A percentile compares a stretch with the other conserved stretches of the same genome.
Conservation (phyloP, 2,888 invertebrate species). For the Esperia sulphurella region DNA sequence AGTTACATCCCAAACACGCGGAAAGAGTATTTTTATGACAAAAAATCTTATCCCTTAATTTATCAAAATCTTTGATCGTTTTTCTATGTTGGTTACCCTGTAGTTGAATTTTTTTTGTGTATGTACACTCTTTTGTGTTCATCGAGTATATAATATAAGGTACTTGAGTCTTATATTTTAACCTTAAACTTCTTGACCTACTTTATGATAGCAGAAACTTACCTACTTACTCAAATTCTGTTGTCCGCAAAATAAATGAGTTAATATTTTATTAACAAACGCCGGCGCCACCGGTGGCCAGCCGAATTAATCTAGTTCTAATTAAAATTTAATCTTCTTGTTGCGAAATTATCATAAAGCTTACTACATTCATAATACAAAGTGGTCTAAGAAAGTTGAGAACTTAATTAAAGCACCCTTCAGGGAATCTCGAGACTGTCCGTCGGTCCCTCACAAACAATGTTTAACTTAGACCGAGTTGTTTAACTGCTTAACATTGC, state of each 20-base stretch:
- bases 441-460: slow-evolving; percentile 23
- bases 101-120: no score
- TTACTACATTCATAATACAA: slow-evolving; percentile 28
- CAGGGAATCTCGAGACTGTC: slow-evolving; percentile 21
- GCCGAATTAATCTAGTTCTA: slow-evolving; percentile 23
- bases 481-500: slow-evolving; percentile 4
- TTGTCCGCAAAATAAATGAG: neutral
- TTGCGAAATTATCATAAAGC: slow-evolving; percentile 36
- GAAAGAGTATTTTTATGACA: no score
- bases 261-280: neutral
- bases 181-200: no score
- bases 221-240: no score
- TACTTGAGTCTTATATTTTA: no score
- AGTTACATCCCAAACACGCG: no score
- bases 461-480: slow-evolving; percentile 24
- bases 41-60: no score
- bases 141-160: no score
- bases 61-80: no score
- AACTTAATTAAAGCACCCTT: slow-evolving; percentile 43
- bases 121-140: no score
- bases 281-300: neutral
- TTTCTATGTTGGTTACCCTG: no score
- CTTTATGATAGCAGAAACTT: no score
- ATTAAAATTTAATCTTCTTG: slow-evolving; percentile 48
- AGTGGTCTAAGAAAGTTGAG: slow-evolving; percentile 38